Evolutionary conservation across 2,113 vertebrate genomes (phyloP).

Genomic region (Tragelaphus imberbis): DNA sequence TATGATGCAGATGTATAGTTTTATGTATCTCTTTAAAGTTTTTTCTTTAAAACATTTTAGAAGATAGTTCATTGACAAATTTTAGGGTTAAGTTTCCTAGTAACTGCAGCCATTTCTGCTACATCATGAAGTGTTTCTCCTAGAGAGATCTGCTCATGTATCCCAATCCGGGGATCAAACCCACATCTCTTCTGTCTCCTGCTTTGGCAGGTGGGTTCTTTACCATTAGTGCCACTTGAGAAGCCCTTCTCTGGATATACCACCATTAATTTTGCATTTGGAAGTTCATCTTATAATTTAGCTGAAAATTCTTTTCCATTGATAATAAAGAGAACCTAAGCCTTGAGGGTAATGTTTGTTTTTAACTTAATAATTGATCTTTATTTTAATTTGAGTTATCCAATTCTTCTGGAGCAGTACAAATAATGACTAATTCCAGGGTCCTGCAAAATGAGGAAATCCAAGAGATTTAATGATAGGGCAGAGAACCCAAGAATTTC

Average conservation of each 20-base stretch:
- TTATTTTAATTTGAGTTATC: slow-evolving; percentile 30
- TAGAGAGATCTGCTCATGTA: neutral
- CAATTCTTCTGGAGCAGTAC: neutral
- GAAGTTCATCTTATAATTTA: neutral
- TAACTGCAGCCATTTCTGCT: slow-evolving; percentile 4
- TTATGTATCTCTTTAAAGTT: neutral
- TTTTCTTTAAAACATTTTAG: slow-evolving; percentile 13
- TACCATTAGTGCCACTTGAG: neutral
- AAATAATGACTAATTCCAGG: neutral
- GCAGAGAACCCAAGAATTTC: neutral
- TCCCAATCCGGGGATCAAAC: neutral
- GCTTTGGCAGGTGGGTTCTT: neutral
- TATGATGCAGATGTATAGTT: neutral
- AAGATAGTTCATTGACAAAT: neutral
- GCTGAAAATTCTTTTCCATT: neutral
- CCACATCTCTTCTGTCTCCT: neutral
- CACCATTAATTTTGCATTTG: neutral
- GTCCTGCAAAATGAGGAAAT: neutral
- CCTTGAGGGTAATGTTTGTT: neutral
- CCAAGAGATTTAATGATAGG: neutral
- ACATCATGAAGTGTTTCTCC: neutral
- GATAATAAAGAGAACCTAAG: neutral
- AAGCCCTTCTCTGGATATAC: neutral
- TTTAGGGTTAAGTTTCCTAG: neutral
- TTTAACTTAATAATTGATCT: slow-evolving; percentile 28